Evolutionary conservation across 2,797 vertebrate genomes (phyloP).

Genomic region (Rhodeus uyekii): DNA sequence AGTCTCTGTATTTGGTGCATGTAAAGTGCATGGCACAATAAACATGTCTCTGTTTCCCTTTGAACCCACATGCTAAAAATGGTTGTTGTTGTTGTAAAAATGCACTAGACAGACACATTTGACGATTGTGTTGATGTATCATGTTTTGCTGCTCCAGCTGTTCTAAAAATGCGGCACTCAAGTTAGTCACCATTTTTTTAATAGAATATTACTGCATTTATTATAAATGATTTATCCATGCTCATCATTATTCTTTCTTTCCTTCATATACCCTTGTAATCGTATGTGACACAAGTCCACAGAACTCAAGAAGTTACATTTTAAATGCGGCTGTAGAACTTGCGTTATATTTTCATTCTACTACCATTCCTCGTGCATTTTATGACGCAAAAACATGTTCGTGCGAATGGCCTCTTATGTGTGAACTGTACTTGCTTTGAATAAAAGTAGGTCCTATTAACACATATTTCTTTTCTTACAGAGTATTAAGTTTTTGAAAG

Average conservation of each 20-base stretch:
- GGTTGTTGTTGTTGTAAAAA: background rate
- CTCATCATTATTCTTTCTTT: no score
- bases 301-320: background rate
- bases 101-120: background rate
- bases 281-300: background rate
- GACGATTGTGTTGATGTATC: background rate
- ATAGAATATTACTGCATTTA: no score
- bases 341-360: background rate
- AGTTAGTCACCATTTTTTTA: background rate
- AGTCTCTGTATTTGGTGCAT: background rate
- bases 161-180: background rate
- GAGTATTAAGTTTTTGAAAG: constrained; percentile 75
- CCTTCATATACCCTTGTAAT: no score
- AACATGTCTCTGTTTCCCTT: background rate
- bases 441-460: background rate
- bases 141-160: background rate
- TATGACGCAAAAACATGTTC: background rate
- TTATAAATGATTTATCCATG: no score
- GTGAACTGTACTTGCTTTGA: background rate
- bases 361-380: background rate
- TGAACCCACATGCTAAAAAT: background rate
- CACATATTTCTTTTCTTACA: constrained; percentile 41
- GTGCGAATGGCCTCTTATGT: background rate
- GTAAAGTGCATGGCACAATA: background rate
- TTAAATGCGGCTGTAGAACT: background rate